Conservation (phyloP, 2,888 invertebrate species). For the Eucriotettix oculatus region DNA sequence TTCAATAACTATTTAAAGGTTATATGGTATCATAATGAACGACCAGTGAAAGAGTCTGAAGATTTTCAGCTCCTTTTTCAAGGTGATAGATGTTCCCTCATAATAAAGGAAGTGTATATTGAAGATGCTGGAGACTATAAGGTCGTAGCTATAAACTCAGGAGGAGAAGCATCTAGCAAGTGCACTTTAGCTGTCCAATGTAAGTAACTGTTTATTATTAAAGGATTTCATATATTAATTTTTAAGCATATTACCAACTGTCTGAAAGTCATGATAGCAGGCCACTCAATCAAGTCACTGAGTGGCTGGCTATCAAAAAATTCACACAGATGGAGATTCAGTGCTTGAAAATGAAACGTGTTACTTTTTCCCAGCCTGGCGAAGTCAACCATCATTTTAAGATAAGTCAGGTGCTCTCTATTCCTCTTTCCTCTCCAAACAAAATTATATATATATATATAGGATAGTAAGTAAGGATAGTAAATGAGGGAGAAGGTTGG, state of each 20-base stretch:
- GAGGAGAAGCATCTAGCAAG: constrained; percentile 62
- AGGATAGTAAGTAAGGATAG: too few species aligned
- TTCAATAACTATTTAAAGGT: constrained; percentile 26
- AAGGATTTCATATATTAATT: not conserved
- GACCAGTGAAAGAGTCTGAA: constrained; percentile 61
- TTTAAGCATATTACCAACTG: not conserved
- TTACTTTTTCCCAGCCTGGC: too few species aligned
- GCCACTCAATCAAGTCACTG: too few species aligned
- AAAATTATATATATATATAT: too few species aligned
- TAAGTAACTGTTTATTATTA: constrained; percentile 17
- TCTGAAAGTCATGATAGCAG: too few species aligned
- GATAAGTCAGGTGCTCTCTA: too few species aligned
- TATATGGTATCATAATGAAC: constrained; percentile 61
- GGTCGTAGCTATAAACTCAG: constrained; percentile 66
- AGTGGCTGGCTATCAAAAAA: too few species aligned
- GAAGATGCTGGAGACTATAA: constrained; percentile 66
- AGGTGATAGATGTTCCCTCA: constrained; percentile 60
- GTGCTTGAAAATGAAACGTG: too few species aligned
- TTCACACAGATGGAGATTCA: too few species aligned
- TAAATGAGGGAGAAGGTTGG: too few species aligned
- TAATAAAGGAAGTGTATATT: constrained; percentile 52
- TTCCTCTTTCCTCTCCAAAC: too few species aligned
- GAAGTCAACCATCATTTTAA: too few species aligned
- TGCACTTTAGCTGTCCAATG: constrained; percentile 41
- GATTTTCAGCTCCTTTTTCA: constrained; percentile 69